Evolutionary conservation across 2,888 invertebrate species (phyloP).

Genomic region (Calameuta pallipes): DNA sequence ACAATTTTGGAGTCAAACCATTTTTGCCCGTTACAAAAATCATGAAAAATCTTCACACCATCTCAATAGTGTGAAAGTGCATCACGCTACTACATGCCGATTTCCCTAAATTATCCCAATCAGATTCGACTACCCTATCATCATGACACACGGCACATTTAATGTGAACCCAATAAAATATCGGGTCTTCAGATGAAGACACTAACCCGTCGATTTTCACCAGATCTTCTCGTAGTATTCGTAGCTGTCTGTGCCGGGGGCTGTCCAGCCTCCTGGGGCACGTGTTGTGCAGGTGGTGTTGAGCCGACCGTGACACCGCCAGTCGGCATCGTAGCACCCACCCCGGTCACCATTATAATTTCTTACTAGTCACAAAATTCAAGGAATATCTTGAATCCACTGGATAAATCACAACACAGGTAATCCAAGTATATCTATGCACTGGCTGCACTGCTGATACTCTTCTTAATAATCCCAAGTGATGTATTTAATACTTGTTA

Average conservation of each 20-base stretch:
- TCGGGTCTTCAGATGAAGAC: conserved; percentile 22
- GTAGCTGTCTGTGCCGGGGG: conserved; percentile 59
- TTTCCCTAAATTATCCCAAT: too few species aligned
- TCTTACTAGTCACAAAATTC: conserved; percentile 20
- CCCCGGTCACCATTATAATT: conserved; percentile 60
- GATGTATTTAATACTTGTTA: conserved; percentile 21
- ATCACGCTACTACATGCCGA: neutral
- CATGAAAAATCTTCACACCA: neutral
- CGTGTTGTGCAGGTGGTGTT: conserved; percentile 62
- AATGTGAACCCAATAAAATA: neutral
- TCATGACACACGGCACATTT: neutral
- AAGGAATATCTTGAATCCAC: conserved; percentile 1
- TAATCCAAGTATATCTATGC: conserved; percentile 6
- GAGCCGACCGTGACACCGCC: conserved; percentile 63
- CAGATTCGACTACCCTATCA: neutral
- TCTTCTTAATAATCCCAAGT: neutral
- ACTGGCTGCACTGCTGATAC: conserved; percentile 1
- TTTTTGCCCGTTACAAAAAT: neutral
- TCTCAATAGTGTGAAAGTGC: neutral
- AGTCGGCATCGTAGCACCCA: conserved; percentile 63
- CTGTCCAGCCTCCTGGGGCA: conserved; percentile 64
- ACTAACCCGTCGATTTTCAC: conserved; percentile 67
- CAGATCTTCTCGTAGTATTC: conserved; percentile 57
- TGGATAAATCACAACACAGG: conserved; percentile 10
- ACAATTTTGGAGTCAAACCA: neutral